phyloP scores from a whole-genome alignment of 2,797 vertebrate genomes.

The Phaenicophaeus curvirostris region DNA sequence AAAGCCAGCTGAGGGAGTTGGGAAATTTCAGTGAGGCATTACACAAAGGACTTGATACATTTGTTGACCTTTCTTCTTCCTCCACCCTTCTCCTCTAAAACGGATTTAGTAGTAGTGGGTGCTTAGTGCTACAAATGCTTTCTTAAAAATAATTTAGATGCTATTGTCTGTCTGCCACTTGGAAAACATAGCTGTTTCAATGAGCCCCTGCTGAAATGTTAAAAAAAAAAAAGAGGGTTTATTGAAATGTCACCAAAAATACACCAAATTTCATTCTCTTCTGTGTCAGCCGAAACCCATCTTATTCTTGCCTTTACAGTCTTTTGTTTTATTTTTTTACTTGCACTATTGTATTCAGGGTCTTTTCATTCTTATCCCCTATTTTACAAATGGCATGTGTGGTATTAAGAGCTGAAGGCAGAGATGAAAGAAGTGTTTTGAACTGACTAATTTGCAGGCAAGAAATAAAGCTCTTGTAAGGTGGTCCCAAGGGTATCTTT shows the following conservation, averaged over 20 bases:
- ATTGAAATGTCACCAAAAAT: slow-evolving; percentile 72
- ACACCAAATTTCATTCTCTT: slow-evolving; percentile 57
- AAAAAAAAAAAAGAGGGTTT: slow-evolving; percentile 49
- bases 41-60: slow-evolving; percentile 64
- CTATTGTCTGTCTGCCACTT: slow-evolving; percentile 71
- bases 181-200: slow-evolving; percentile 67
- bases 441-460: slow-evolving; percentile 68
- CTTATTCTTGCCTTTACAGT: slow-evolving; percentile 27
- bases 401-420: slow-evolving; percentile 48
- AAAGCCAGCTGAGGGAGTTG: slow-evolving; percentile 40
- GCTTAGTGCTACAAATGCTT: slow-evolving; percentile 58
- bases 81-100: slow-evolving; percentile 54
- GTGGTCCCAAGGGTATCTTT: slow-evolving; percentile 49
- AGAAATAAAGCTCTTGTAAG: slow-evolving; percentile 68
- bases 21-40: slow-evolving; percentile 58
- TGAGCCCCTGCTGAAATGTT: slow-evolving; percentile 42
- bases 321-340: slow-evolving; percentile 46
- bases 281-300: slow-evolving; percentile 38
- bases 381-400: not conserved
- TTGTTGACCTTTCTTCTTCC: slow-evolving; percentile 68
- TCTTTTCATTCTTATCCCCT: slow-evolving; percentile 23
- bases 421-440: slow-evolving; percentile 61
- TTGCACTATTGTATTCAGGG: slow-evolving; percentile 13
- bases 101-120: slow-evolving; percentile 51
- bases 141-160: slow-evolving; percentile 76